phyloP scores from a whole-genome alignment of 2,113 vertebrate genomes.

The Saccopteryx bilineata region DNA sequence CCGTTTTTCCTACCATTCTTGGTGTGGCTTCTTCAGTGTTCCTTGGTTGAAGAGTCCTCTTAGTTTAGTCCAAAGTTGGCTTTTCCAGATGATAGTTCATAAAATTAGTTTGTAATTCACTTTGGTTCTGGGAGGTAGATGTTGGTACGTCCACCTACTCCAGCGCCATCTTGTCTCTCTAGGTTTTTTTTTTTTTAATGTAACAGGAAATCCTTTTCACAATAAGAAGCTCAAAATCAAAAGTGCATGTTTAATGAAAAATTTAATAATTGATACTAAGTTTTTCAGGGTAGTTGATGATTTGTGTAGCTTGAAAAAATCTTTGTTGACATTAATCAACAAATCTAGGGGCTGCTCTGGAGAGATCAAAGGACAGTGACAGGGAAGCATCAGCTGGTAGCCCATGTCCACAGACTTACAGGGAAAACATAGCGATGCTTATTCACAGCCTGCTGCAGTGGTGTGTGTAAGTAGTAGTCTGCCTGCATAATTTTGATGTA shows the following conservation, averaged over 20 bases:
- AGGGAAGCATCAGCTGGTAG: not conserved
- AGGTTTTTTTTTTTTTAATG: not conserved
- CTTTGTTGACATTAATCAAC: constrained; percentile 18
- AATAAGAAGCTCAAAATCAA: not conserved
- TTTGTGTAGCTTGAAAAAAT: constrained; percentile 17
- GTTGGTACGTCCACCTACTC: no score
- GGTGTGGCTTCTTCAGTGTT: no score
- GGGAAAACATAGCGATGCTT: not conserved
- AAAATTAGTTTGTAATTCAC: no score
- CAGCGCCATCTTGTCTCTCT: no score
- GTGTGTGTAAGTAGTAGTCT: not conserved
- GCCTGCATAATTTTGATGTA: not conserved
- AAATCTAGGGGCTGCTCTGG: not conserved
- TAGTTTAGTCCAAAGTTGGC: no score
- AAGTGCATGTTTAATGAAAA: constrained; percentile 8
- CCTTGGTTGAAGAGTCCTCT: no score
- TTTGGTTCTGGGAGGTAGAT: no score
- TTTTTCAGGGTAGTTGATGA: not conserved
- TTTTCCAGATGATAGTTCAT: no score
- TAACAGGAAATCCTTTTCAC: not conserved
- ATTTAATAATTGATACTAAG: not conserved
- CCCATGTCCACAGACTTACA: not conserved
- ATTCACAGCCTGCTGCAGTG: not conserved
- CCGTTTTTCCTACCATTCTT: no score
- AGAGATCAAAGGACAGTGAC: not conserved